Evolutionary conservation across 2,797 vertebrate genomes (phyloP).

Genomic region (Pseudochirops corinnae): DNA sequence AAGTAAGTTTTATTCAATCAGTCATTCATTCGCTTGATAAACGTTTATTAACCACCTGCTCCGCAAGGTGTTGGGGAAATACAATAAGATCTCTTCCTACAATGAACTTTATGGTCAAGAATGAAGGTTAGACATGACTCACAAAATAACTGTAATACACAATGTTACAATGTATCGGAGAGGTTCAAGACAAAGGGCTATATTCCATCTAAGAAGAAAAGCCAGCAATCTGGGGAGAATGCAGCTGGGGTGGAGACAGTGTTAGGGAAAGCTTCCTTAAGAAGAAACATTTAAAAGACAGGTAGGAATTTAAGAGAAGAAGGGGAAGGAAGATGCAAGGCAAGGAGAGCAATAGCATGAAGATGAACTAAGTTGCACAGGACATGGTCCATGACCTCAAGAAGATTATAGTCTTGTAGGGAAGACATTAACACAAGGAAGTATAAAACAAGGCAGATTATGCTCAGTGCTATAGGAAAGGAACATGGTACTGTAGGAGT

Average conservation of each 20-base stretch:
- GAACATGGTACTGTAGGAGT: background rate
- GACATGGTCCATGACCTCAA: background rate
- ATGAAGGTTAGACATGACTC: background rate
- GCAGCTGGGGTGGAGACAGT: background rate
- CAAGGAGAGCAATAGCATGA: background rate
- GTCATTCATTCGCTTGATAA: background rate
- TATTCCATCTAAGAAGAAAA: background rate
- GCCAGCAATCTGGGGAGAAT: background rate
- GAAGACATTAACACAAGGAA: background rate
- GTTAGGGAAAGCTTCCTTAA: background rate
- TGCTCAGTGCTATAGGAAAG: background rate
- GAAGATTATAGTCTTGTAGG: background rate
- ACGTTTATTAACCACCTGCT: background rate
- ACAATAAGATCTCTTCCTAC: background rate
- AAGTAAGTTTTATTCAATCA: conserved; percentile 74
- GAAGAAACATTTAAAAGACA: background rate
- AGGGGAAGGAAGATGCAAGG: background rate
- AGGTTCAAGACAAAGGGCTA: background rate
- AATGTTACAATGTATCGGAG: background rate
- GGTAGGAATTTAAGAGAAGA: background rate
- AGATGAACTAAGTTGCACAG: background rate
- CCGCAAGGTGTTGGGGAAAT: background rate
- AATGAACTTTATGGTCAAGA: background rate
- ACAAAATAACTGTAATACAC: background rate
- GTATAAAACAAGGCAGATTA: background rate